Conservation (phyloP, 2,888 invertebrate species). For the Cerastis leucographa region DNA sequence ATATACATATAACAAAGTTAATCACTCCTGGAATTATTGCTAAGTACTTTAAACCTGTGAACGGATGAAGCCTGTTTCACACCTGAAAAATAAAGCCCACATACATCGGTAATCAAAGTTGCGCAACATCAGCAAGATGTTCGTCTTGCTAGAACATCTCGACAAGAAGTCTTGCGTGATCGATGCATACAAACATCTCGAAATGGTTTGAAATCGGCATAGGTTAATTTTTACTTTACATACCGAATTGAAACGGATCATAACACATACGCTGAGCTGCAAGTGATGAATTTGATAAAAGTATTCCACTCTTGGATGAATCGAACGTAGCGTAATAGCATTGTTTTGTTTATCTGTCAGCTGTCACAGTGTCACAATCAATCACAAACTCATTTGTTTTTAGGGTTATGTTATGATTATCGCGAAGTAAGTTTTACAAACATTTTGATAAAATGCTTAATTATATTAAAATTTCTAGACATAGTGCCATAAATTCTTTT, state of each 20-base stretch:
- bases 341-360: conserved; percentile 43
- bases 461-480: conserved; percentile 71
- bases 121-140: neutral
- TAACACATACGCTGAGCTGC: neutral
- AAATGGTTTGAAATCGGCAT: too few relatives aligned
- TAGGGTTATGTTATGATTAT: conserved; percentile 59
- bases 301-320: too few relatives aligned
- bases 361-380: conserved; percentile 5
- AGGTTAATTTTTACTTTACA: too few relatives aligned
- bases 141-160: neutral
- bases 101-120: neutral
- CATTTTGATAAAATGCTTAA: conserved; percentile 73
- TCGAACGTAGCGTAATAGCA: conserved; percentile 4
- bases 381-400: conserved; percentile 25
- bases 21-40: neutral
- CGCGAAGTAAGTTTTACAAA: conserved; percentile 13
- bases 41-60: neutral
- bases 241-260: neutral
- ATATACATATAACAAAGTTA: neutral
- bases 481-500: conserved; percentile 66
- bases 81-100: neutral
- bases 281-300: neutral
- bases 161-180: neutral
- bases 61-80: neutral
- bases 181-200: neutral